These are phyloP conservation scores for Nomada ferruginata DNA, from an alignment of 2,888 invertebrate species.

Conservation along the genomic window DNA sequence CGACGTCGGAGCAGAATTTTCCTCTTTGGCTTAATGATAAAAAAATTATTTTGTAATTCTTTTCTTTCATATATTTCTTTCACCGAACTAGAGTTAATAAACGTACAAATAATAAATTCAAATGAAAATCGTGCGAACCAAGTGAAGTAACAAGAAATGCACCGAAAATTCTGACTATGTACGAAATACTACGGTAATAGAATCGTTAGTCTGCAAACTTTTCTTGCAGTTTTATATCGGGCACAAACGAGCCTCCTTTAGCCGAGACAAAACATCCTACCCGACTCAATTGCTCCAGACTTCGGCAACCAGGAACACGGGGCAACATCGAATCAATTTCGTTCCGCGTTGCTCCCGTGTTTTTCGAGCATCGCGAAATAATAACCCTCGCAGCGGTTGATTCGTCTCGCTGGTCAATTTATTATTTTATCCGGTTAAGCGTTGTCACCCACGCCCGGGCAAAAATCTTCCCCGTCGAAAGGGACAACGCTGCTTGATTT, in stretches of 20 bases:
- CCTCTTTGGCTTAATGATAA: neutral
- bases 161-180: neutral
- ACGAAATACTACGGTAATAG: neutral
- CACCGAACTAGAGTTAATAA: too few relatives aligned
- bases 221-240: too few relatives aligned
- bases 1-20: neutral
- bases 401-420: constrained; percentile 52
- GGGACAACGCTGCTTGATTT: constrained; percentile 63
- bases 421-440: constrained; percentile 54
- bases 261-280: neutral
- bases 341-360: constrained; percentile 1
- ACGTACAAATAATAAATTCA: too few relatives aligned
- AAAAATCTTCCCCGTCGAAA: constrained; percentile 64
- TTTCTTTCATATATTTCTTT: too few relatives aligned
- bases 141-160: neutral
- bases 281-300: neutral
- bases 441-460: constrained; percentile 49
- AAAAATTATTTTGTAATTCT: neutral
- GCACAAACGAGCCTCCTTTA: neutral
- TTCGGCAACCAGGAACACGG: too few relatives aligned
- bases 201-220: too few relatives aligned
- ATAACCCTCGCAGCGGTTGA: constrained; percentile 36
- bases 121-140: neutral
- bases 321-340: constrained; percentile 20
- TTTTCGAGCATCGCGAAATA: constrained; percentile 21